Base-by-base conservation (phyloP, 1,140 invertebrate species). In the Yoshiicerus persimilis region DNA sequence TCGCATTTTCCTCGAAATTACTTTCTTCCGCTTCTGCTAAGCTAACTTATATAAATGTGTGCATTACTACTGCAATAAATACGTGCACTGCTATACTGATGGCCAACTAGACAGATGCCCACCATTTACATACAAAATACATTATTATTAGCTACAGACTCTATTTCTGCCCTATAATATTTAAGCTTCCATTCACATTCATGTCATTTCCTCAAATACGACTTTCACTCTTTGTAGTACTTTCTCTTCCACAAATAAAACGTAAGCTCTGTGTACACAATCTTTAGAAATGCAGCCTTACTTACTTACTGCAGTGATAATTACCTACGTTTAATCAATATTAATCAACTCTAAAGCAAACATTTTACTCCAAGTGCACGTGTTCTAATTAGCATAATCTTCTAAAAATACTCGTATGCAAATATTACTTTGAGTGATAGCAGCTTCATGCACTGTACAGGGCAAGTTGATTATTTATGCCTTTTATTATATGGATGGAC, bases 1-100 rank as follows among this genome's bases (percentile, higher is more conserved):
- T 91, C 90, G 88, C 86, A 91, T 91, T 91, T 91, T 91, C 90
- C 89, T 88, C 87, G 86, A 91, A 91, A 91, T 91, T 91, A 91
- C 89, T 89, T 89, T 91, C 89, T 91, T 91, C 89, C 89, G 89
- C 88, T 89, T 89, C 38, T 62, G 32, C 88, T 83, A 85, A 89
- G 32, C 88, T 89, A 87, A 87, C 77, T 89, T 80, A 32, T 80
- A 66, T 56, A 62, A 56, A 25, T 41, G 83, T 64, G 34, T 86
- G 56, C 47, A 56, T 47, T 66, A 86, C 20, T 13, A 36, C 75
- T 36, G 23, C 47, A 70, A 83, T 83, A 83, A 23, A 25, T 36
- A 83, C 11, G 11, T 34, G 27, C 34, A 13, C 77, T 38, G 11
- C 34, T n/a, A 56, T 56, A 56, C 47, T n/a, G 1, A 56, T n/a